These are phyloP conservation scores for Cordilura impudica DNA, from an alignment of 2,888 invertebrate genomes.

Conservation along the genomic window DNA sequence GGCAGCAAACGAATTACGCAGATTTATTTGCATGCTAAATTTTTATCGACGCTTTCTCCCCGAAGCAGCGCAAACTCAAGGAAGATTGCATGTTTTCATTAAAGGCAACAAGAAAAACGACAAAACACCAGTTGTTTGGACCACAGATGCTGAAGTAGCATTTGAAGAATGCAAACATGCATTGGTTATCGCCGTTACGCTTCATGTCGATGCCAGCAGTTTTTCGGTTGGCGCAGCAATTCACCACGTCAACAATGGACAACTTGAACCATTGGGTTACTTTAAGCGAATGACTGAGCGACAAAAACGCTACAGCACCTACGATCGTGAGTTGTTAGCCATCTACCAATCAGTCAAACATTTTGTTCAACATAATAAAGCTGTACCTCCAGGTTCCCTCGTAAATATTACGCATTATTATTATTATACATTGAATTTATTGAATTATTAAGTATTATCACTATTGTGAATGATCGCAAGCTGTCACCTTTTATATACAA, in stretches of 20 bases:
- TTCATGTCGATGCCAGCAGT: slow-evolving; percentile 30
- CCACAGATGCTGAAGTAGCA: slow-evolving; percentile 24
- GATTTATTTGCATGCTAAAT: slow-evolving; percentile 45
- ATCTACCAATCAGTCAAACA: no score
- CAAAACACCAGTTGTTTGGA: slow-evolving; percentile 46
- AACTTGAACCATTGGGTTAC: slow-evolving; percentile 13
- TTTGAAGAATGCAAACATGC: slow-evolving; percentile 48
- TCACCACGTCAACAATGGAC: neutral
- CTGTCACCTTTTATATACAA: no score
- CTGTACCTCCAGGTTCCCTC: no score
- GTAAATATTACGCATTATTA: no score
- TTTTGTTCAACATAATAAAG: no score
- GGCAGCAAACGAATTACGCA: slow-evolving; percentile 33
- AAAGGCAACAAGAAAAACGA: slow-evolving; percentile 52
- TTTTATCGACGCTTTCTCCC: slow-evolving; percentile 55
- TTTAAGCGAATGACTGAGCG: slow-evolving; percentile 23
- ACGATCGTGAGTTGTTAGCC: no score
- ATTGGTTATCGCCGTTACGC: slow-evolving; percentile 34
- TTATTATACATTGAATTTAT: no score
- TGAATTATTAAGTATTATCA: no score
- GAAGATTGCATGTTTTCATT: slow-evolving; percentile 22
- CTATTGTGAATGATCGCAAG: no score
- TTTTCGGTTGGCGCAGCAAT: slow-evolving; percentile 10
- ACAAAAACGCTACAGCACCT: no score
- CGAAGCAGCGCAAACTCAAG: slow-evolving; percentile 50